A percentile compares a stretch with the other conserved stretches of the same genome.
These are phyloP conservation scores for Taenioides sp. DNA, from an alignment of 2,797 vertebrate species.

Conservation along the genomic window DNA sequence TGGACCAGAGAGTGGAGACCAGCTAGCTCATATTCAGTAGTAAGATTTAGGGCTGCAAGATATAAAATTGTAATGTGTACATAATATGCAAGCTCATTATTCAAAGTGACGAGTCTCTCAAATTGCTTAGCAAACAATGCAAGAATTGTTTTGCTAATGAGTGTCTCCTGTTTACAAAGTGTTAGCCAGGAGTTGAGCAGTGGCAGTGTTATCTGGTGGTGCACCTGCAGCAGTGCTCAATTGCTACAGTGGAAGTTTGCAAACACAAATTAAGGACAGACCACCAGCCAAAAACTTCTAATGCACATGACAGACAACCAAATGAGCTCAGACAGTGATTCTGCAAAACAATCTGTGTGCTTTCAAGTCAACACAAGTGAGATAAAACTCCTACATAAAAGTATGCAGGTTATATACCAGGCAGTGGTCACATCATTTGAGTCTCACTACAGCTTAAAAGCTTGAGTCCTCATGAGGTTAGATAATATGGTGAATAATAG, in stretches of 20 bases:
- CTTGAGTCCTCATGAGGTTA: neutral
- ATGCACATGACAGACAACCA: neutral
- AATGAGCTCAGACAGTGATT: neutral
- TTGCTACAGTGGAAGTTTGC: neutral
- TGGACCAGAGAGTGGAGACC: neutral
- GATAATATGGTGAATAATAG: neutral
- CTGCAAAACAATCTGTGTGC: neutral
- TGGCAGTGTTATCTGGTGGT: neutral
- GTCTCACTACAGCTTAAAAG: neutral
- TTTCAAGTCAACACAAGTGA: neutral
- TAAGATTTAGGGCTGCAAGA: neutral
- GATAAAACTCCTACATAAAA: neutral
- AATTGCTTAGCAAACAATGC: neutral
- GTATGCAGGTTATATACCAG: neutral
- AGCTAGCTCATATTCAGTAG: neutral
- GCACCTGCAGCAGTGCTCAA: neutral
- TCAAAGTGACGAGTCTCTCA: neutral
- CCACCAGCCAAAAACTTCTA: neutral
- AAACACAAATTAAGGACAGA: neutral
- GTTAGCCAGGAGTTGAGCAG: neutral
- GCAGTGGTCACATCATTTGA: neutral
- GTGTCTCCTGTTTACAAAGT: neutral
- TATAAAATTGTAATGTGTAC: too few relatives aligned
- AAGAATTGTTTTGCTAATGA: neutral
- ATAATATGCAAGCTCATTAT: slow-evolving; percentile 6